Base-by-base conservation (phyloP, 1,140 invertebrate species). In the Saccostrea echinata region DNA sequence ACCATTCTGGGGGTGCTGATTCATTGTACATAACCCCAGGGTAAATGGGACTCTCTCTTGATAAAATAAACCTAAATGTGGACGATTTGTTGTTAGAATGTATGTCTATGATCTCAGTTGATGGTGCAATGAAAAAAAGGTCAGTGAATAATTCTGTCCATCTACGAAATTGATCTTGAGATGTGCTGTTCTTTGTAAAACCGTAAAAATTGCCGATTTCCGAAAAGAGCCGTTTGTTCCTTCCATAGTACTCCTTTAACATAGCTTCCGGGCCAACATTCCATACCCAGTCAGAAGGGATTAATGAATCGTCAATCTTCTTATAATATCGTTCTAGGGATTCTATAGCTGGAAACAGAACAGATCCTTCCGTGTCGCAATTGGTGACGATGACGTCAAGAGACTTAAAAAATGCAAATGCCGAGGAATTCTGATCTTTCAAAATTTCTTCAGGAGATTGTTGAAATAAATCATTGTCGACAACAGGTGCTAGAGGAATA, bases 401-500 rank as follows among this genome's bases (percentile, higher is more conserved):
- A 12, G 81, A 83, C 51, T 27, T 83, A 35, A 83, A 83, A 83
- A 83, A 83, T 12, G 13, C 11, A 21, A 52, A 53, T 21, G 81
- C 81, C n/a, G 81, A 51, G n/a, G 81, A 83, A 51, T 51, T 51
- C 51, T 12, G 12, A 24, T 53, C 35, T 51, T n/a, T 52, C 30
- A 83, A 51, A 27, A 83, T 83, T 1, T 83, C 51, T 83, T 83
- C 35, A 21, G 81, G 35, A 16, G 33, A 8, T n/a, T 83, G 35
- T 18, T 21, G 18, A 83, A 83, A 83, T 24, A 83, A 83, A 24
- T 83, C 81, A 51, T 83, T 51, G 51, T 83, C 81, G 21, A 83
- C 81, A n/a, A 83, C 81, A 51, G 81, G 81, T 51, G 81, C 81
- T 13, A 83, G 43, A 12, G 81, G 30, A 30, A 83, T 43, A n/a